Base-by-base conservation (phyloP, 2,888 invertebrate genomes). In the Buathra laborator region DNA sequence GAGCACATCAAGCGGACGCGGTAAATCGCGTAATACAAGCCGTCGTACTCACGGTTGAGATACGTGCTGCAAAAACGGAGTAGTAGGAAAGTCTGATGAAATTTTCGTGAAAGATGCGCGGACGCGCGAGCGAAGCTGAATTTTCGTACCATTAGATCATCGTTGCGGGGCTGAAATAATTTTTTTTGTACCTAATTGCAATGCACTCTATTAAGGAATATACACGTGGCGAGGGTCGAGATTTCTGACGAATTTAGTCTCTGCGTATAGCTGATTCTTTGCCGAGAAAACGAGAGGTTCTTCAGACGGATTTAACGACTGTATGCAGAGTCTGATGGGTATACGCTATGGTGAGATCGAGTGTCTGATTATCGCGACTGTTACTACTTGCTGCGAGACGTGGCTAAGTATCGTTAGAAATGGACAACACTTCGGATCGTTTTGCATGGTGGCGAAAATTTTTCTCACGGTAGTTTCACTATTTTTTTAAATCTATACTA, bases 51-150 rank as follows among this genome's bases (percentile, higher is more conserved):
- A 51, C 32, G 53, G 44, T 43, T 48, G 12, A 37, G 46, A n/a
- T 48, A 70, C 48, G 70, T 51, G 37, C 10, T 48, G 56, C 59
- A 48, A 66, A 76, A 82, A 10, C 72, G 37, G 72, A 66, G 67
- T 77, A 72, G 66, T 66, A 76, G 24, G 3, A 19, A 56, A 29
- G 66, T 72, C 77, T 83, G 82, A 78, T 68, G 82, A 83, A 77
- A 83, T 67, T 78, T 56, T 59, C 48, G 67, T 48, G 43, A 68
- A 77, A 78, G 83, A 83, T 78, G 72, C 78, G 66, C 24, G 64
- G 10, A 43, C 43, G 59, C 74, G 67, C 59, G 67, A 77, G 48
- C 44, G 56, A 59, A 46, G 44, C 48, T 32, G 71, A 56, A 4
- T 37, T 37, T 66, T 43, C 37, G 43, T 66, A 3, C 66, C 16